Conservation (phyloP, 2,888 invertebrate genomes). For the Parnassius apollo region DNA sequence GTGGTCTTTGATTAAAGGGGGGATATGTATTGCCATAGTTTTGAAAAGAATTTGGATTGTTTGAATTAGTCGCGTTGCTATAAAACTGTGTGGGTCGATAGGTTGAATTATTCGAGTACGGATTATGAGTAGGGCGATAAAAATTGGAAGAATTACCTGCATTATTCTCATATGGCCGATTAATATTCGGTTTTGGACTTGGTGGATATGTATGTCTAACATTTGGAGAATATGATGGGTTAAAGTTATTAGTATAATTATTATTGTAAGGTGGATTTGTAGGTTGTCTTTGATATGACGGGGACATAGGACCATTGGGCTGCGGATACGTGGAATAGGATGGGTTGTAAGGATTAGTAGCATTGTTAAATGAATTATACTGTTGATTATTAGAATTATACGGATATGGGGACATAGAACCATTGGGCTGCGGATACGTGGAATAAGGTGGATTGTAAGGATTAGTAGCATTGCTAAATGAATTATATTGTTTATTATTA, state of each 20-base stretch:
- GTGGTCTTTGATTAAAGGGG: neutral
- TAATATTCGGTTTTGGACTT: conserved; percentile 32
- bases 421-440: neutral
- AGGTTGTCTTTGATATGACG: neutral
- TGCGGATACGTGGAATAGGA: conserved; percentile 2
- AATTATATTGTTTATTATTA: neutral
- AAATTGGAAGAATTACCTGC: conserved; percentile 4
- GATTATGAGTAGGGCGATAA: neutral
- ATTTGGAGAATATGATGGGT: conserved; percentile 22
- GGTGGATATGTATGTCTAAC: conserved; percentile 29
- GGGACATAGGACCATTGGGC: neutral
- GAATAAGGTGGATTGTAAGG: neutral
- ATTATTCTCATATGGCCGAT: conserved; percentile 23
- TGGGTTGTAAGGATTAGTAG: neutral
- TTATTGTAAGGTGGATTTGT: neutral
- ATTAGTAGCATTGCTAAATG: neutral
- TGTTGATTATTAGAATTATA: neutral
- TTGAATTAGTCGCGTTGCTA: neutral
- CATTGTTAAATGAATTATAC: neutral
- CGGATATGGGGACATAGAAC: neutral
- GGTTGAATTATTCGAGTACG: neutral
- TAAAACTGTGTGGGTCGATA: neutral
- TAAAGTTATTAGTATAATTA: conserved; percentile 34
- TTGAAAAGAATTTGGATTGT: neutral
- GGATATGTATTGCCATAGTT: neutral